Conservation (phyloP, 2,797 vertebrate genomes). For the Moxostoma hubbsi region DNA sequence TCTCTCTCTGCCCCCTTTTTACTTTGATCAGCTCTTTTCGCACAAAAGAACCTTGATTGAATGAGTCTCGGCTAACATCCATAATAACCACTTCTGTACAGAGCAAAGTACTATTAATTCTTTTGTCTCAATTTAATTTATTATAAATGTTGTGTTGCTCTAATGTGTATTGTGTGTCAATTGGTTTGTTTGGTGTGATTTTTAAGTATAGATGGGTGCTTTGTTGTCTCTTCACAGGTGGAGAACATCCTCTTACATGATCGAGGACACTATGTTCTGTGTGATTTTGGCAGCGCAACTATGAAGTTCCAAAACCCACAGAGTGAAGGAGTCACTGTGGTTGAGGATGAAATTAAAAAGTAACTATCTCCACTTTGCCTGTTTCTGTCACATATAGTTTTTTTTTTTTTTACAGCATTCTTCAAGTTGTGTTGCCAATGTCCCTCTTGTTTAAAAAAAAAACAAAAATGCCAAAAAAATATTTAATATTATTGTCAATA, state of each 20-base stretch:
- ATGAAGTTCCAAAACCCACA: slow-evolving; percentile 97
- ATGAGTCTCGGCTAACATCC: neutral
- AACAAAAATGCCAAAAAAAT: no score
- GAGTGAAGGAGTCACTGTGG: slow-evolving; percentile 87
- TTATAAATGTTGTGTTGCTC: neutral
- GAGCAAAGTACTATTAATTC: no score
- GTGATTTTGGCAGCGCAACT: slow-evolving; percentile 97
- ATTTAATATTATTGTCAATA: no score
- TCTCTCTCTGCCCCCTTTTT: neutral
- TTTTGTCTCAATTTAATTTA: neutral
- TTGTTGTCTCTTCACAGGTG: slow-evolving; percentile 77
- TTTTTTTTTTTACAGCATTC: no score
- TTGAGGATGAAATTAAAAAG: slow-evolving; percentile 99
- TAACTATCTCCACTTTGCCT: slow-evolving; percentile 60
- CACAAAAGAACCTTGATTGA: neutral
- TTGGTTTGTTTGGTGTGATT: neutral
- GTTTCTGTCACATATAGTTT: slow-evolving; percentile 56
- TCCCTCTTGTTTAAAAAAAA: no score
- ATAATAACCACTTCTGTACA: no score
- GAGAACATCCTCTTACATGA: slow-evolving; percentile 98
- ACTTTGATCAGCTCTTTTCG: neutral
- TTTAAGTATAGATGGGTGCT: no score
- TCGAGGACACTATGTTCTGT: slow-evolving; percentile 95
- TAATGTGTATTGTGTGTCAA: neutral
- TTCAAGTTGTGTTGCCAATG: no score